phyloP scores from a whole-genome alignment of 2,113 vertebrate species.

The Hemiscyllium ocellatum region DNA sequence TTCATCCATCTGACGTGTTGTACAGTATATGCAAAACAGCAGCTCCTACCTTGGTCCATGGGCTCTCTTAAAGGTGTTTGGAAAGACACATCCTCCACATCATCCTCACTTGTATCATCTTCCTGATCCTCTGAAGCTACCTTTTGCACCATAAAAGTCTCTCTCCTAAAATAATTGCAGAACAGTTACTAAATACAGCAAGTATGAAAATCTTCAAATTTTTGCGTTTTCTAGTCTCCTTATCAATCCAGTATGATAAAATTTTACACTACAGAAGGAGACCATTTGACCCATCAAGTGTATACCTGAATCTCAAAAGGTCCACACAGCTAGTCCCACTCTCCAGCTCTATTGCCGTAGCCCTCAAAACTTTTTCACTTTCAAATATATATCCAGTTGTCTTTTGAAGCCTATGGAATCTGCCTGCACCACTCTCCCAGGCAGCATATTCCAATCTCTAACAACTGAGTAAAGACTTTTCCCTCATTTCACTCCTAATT shows the following conservation, averaged over 20 bases:
- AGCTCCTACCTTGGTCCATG: conserved; percentile 49
- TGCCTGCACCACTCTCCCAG: no score
- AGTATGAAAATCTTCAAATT: not conserved
- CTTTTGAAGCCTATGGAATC: no score
- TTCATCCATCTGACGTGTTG: not conserved
- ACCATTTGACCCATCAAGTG: no score
- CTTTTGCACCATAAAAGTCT: conserved; percentile 52
- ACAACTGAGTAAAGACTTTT: no score
- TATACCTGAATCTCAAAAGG: no score
- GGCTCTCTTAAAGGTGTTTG: conserved; percentile 58
- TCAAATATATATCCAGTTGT: no score
- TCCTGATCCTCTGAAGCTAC: conserved; percentile 43
- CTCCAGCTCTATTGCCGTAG: no score
- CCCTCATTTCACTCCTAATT: no score
- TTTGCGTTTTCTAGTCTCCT: not conserved
- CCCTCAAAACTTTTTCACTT: no score
- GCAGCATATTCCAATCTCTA: no score
- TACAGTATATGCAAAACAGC: not conserved
- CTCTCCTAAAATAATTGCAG: conserved; percentile 54
- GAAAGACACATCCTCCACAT: conserved; percentile 40
- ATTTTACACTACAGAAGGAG: no score
- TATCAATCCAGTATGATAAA: not conserved
- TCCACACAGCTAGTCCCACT: no score
- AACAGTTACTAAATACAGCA: not conserved
- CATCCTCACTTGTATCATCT: conserved; percentile 42